These are phyloP conservation scores for Homarus americanus DNA, from an alignment of 1,140 invertebrate genomes.

Conservation along the genomic window DNA sequence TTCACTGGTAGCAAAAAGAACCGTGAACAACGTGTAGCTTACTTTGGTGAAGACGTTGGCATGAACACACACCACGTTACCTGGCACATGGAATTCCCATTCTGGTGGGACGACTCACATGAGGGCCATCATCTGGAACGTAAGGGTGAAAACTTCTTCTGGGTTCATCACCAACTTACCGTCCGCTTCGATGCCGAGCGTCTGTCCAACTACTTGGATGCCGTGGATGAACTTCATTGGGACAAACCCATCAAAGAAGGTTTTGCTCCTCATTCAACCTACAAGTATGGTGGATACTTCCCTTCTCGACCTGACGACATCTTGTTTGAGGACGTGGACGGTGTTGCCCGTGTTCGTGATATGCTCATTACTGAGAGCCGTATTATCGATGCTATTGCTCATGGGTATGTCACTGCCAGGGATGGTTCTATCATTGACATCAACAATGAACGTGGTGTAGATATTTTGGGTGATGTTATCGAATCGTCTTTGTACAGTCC, in stretches of 20 bases:
- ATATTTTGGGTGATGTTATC: constrained; percentile 47
- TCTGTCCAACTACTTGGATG: constrained; percentile 36
- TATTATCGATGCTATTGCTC: constrained; percentile 48
- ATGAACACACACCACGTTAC: constrained; percentile 51
- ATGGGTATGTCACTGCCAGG: constrained; percentile 10
- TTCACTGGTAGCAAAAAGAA: constrained; percentile 32
- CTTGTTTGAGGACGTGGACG: constrained; percentile 29
- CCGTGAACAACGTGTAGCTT: constrained; percentile 37
- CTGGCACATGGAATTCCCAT: constrained; percentile 43
- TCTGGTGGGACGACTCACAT: constrained; percentile 25
- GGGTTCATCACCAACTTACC: constrained; percentile 50
- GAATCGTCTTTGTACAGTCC: constrained; percentile 46
- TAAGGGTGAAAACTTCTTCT: constrained; percentile 52
- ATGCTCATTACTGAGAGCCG: constrained; percentile 18
- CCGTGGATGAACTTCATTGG: constrained; percentile 40
- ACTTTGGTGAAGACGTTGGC: constrained; percentile 46
- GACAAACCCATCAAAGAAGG: constrained; percentile 13
- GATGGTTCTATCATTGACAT: constrained; percentile 26
- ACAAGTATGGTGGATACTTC: constrained; percentile 49
- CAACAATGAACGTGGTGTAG: constrained; percentile 28
- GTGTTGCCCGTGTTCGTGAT: constrained; percentile 21
- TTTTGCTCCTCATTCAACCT: constrained; percentile 41
- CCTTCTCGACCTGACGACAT: constrained; percentile 43
- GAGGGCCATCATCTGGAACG: constrained; percentile 34
- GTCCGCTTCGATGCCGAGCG: constrained; percentile 48